Percentiles rank a stretch among this genome's conserved stretches.
These are phyloP conservation scores for Goniozus legneri DNA, from an alignment of 1,140 invertebrate species.

Conservation along the genomic window DNA sequence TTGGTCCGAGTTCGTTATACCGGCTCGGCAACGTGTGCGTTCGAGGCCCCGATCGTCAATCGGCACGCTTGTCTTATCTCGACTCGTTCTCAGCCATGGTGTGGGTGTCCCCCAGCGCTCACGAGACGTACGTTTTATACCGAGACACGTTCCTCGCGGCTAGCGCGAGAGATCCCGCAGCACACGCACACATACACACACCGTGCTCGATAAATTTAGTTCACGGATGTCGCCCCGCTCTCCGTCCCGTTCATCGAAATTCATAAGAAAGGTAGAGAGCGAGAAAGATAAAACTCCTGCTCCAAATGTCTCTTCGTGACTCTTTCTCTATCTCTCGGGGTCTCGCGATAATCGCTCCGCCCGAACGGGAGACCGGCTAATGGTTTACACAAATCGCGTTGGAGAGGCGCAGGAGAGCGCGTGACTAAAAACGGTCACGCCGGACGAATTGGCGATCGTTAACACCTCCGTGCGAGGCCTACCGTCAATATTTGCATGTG, in stretches of 20 bases:
- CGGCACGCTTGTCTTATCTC: constrained; percentile 19
- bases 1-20: constrained; percentile 36
- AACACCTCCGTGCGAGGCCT: constrained; percentile 41
- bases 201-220: constrained; percentile 29
- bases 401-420: too few species aligned
- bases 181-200: too few species aligned
- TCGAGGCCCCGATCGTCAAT: constrained; percentile 26
- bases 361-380: not conserved
- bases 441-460: constrained; percentile 46
- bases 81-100: constrained; percentile 27
- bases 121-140: too few species aligned
- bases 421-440: constrained; percentile 36
- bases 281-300: too few species aligned
- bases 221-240: constrained; percentile 10
- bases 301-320: too few species aligned
- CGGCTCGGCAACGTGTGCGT: constrained; percentile 32
- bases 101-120: constrained; percentile 26
- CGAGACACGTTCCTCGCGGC: constrained; percentile 14
- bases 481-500: constrained; percentile 39
- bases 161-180: constrained; percentile 16
- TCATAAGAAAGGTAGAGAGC: too few species aligned
- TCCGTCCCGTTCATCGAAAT: too few species aligned
- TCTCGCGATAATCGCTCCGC: too few species aligned
- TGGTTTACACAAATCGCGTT: not conserved
- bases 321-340: too few species aligned